These are phyloP conservation scores for Caenorhabditis afra DNA, from an alignment of 2,888 invertebrate species.

Conservation along the genomic window DNA sequence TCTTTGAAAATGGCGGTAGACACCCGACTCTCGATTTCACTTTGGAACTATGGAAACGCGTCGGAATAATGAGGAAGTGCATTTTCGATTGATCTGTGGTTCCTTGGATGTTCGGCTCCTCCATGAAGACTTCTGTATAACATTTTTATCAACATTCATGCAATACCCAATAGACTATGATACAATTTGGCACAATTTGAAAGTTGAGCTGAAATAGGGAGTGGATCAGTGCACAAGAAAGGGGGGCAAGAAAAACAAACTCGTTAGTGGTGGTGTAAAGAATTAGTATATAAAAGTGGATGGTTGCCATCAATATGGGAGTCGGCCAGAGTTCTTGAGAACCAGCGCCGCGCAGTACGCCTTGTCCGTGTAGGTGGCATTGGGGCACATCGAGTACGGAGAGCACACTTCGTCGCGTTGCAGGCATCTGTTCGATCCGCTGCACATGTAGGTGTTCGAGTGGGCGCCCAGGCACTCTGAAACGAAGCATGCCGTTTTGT, in stretches of 20 bases:
- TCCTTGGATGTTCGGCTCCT: too few species aligned
- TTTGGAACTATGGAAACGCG: too few species aligned
- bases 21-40: too few species aligned
- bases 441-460: slow-evolving; percentile 73
- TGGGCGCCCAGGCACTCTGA: slow-evolving; percentile 71
- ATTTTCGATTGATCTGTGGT: too few species aligned
- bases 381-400: slow-evolving; percentile 74
- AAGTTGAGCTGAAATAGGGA: not conserved
- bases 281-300: slow-evolving; percentile 4
- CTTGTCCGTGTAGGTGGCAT: slow-evolving; percentile 72
- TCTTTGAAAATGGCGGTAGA: too few species aligned
- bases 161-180: slow-evolving; percentile 1
- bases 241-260: not conserved
- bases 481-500: slow-evolving; percentile 2
- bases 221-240: slow-evolving; percentile 27
- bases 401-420: slow-evolving; percentile 72
- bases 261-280: slow-evolving; percentile 15
- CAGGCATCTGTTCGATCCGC: slow-evolving; percentile 68
- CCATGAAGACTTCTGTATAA: not conserved
- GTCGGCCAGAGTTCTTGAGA: slow-evolving; percentile 26
- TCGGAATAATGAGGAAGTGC: too few species aligned
- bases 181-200: not conserved
- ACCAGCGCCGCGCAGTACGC: slow-evolving; percentile 54
- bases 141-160: slow-evolving; percentile 13
- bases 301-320: slow-evolving; percentile 22